phyloP scores from a whole-genome alignment of 2,888 invertebrate species.

The Agriopis leucophaearia region DNA sequence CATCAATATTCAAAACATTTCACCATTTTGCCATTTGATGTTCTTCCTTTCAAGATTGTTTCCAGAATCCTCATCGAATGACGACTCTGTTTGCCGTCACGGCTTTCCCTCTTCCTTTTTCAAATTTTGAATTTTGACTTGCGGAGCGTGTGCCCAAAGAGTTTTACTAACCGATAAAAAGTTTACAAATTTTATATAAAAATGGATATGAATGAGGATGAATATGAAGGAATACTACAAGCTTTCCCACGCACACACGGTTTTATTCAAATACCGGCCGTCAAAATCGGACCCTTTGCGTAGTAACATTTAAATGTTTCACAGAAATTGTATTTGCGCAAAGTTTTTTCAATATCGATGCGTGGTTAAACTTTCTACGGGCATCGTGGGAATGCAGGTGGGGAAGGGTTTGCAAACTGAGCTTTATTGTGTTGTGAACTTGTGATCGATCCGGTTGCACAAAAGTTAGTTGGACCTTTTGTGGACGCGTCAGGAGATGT shows the following conservation, averaged over 20 bases:
- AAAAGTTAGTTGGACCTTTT: constrained; percentile 80
- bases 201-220: no score
- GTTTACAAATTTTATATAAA: no score
- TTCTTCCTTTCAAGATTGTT: no score
- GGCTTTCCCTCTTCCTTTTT: no score
- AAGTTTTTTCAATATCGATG: constrained; percentile 66
- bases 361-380: constrained; percentile 77
- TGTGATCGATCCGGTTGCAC: constrained; percentile 74
- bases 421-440: constrained; percentile 69
- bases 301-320: constrained; percentile 78
- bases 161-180: no score
- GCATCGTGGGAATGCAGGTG: constrained; percentile 85
- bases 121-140: no score
- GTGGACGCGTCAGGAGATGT: constrained; percentile 81
- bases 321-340: constrained; percentile 82
- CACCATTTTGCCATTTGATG: no score
- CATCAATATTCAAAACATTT: no score
- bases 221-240: no score
- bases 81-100: no score
- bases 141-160: no score
- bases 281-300: constrained; percentile 69
- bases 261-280: constrained; percentile 64
- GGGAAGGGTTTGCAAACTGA: constrained; percentile 74
- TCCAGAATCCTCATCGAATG: no score
- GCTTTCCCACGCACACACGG: constrained; percentile 74